These are phyloP conservation scores for Emberiza fucata DNA, from an alignment of 2,113 vertebrate species.

Conservation along the genomic window DNA sequence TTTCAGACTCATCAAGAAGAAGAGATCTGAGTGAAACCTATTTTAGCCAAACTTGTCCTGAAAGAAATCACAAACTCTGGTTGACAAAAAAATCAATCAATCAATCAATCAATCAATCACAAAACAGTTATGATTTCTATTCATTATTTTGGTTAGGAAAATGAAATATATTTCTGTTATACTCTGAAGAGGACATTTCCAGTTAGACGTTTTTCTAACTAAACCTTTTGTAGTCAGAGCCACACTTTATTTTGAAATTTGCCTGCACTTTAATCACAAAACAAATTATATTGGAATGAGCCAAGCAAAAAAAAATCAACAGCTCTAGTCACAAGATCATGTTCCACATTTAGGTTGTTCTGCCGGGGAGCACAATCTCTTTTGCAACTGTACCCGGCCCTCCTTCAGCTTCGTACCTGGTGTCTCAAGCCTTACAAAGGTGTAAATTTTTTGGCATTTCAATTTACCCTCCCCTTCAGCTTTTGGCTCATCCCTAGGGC, in stretches of 20 bases:
- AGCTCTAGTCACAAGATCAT: background rate
- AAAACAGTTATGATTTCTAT: background rate
- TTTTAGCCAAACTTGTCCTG: background rate
- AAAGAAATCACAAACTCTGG: background rate
- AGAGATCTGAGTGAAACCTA: background rate
- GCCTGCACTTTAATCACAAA: background rate
- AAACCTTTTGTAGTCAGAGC: background rate
- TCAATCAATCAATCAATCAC: background rate
- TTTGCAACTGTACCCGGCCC: background rate
- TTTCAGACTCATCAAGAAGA: background rate
- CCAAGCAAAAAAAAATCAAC: background rate
- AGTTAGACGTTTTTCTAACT: background rate
- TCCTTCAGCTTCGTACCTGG: background rate
- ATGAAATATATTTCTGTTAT: background rate
- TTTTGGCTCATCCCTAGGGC: conserved; percentile 1
- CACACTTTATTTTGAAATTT: background rate
- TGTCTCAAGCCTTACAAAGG: background rate
- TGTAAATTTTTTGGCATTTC: background rate
- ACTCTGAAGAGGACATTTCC: background rate
- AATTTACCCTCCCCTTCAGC: background rate
- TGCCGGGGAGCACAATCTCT: background rate
- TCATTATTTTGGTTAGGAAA: background rate
- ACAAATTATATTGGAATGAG: background rate
- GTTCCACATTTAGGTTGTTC: background rate
- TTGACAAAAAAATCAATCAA: background rate